Percentiles rank a stretch among this genome's conserved stretches.
Evolutionary conservation across 2,113 vertebrate genomes (phyloP).

Genomic region (Otus sunia): DNA sequence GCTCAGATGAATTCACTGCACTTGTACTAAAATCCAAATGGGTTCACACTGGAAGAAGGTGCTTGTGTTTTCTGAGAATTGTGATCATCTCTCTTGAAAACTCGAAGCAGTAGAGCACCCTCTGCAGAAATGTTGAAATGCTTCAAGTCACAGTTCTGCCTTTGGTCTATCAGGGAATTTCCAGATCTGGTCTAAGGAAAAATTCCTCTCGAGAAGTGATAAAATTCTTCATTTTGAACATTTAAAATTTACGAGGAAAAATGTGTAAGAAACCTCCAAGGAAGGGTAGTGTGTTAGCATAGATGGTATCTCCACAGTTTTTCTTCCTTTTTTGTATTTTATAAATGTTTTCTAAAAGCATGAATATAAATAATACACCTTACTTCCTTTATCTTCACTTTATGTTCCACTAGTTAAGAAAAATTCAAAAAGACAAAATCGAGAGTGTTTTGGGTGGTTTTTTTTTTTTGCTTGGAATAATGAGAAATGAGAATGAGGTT

Average conservation of each 20-base stretch:
- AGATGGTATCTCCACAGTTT: neutral
- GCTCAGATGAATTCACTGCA: neutral
- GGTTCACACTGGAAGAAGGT: neutral
- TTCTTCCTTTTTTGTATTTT: neutral
- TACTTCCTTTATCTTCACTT: neutral
- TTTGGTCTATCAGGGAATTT: neutral
- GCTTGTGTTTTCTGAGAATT: neutral
- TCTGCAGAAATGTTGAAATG: neutral
- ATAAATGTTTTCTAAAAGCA: neutral
- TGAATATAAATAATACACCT: neutral
- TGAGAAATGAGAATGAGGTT: neutral
- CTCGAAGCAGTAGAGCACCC: neutral
- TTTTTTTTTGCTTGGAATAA: neutral
- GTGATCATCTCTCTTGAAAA: neutral
- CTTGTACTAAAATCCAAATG: neutral
- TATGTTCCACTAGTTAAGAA: neutral
- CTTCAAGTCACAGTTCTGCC: neutral
- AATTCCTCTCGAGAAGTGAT: neutral
- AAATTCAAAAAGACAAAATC: neutral
- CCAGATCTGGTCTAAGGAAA: neutral
- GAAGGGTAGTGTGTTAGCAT: neutral
- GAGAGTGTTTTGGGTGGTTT: rapidly evolving
- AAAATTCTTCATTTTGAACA: neutral
- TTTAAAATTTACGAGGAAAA: neutral
- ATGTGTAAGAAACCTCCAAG: neutral